A percentile compares a stretch with the other conserved stretches of the same genome.
These are phyloP conservation scores for Sebastes steindachneri DNA, from an alignment of 2,797 vertebrate species.

Conservation along the genomic window DNA sequence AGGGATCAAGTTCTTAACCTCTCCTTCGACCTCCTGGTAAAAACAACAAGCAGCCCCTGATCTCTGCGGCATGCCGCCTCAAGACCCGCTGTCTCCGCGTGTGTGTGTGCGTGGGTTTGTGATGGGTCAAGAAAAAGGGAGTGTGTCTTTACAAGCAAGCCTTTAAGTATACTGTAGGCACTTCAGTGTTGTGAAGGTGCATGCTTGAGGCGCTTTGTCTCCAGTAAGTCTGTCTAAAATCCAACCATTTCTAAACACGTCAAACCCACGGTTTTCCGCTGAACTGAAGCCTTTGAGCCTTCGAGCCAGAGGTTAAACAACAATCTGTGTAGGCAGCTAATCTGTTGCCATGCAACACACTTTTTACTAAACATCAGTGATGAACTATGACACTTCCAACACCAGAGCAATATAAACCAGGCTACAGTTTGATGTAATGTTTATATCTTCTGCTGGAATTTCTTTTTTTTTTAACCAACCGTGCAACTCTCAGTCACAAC, in stretches of 20 bases:
- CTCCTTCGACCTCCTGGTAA: slow-evolving; percentile 77
- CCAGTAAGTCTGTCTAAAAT: slow-evolving; percentile 54
- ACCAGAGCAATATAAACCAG: slow-evolving; percentile 37
- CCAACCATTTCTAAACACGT: slow-evolving; percentile 46
- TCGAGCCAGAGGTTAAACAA: slow-evolving; percentile 33
- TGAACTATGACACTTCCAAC: slow-evolving; percentile 30
- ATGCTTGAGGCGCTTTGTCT: slow-evolving; percentile 34
- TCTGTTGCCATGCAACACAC: slow-evolving; percentile 35
- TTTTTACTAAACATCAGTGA: slow-evolving; percentile 35
- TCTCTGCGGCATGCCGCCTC: slow-evolving; percentile 75
- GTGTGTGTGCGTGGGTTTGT: slow-evolving; percentile 22
- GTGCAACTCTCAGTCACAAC: slow-evolving; percentile 48
- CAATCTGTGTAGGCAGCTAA: slow-evolving; percentile 17
- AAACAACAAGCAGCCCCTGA: slow-evolving; percentile 81
- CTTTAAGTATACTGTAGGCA: slow-evolving; percentile 42
- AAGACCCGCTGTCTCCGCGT: slow-evolving; percentile 41
- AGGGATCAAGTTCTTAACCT: slow-evolving; percentile 87
- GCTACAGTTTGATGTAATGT: slow-evolving; percentile 44
- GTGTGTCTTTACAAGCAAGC: slow-evolving; percentile 44
- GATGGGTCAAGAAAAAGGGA: slow-evolving; percentile 51
- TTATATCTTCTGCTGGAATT: slow-evolving; percentile 22
- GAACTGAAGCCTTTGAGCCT: slow-evolving; percentile 26
- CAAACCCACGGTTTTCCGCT: slow-evolving; percentile 35
- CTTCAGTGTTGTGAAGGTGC: slow-evolving; percentile 18
- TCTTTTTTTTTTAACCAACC: slow-evolving; percentile 15